Base-by-base conservation (phyloP, 2,888 invertebrate species). In the Punctoribates punctum region DNA sequence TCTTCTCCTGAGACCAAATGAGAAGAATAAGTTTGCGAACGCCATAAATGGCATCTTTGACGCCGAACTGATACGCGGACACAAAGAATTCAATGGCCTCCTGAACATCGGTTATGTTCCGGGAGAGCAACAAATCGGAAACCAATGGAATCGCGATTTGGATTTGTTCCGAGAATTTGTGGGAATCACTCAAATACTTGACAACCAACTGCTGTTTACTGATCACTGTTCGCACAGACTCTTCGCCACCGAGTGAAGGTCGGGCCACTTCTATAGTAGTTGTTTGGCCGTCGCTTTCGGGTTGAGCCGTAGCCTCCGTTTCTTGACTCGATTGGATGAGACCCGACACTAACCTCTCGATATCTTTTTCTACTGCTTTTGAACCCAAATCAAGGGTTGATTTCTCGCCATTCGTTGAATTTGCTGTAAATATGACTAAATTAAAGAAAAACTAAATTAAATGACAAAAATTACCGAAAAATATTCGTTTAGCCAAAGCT, bases 1-100 rank as follows among this genome's bases (percentile, higher is more conserved):
- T 88, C 81, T 89, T 88, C 83, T 94, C 94, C n/a, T 89, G 89
- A 15, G 90, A 90, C 88, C 91, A 91, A 76, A 94, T 90, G 70
- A 94, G 86, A 75, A 88, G 86, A 79, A 94, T 83, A 91, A 94
- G 92, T 81, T 88, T 88, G 25, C 76, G 73, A 23, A 80, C 54
- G n/a, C 79, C 80, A 73, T 27, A 38, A 23, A 79, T 72, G 17
- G 80, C 75, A 25, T 78, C 78, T 51, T 75, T 75, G 11, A 80
- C 72, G n/a, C 77, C 78, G 51, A 77, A 77, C 20, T 77, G 73
- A n/a, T 75, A 77, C 17, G 80, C 77, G 46, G 78, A 72, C 1
- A 78, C 78, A 46, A 80, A 77, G 67, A 81, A 93, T 77, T 92
- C 90, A 34, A 96, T 91, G 0, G 96, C 91, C 83, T 96, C 96